Conservation (phyloP, 2,888 invertebrate species). For the Sinohyriopsis cumingii region DNA sequence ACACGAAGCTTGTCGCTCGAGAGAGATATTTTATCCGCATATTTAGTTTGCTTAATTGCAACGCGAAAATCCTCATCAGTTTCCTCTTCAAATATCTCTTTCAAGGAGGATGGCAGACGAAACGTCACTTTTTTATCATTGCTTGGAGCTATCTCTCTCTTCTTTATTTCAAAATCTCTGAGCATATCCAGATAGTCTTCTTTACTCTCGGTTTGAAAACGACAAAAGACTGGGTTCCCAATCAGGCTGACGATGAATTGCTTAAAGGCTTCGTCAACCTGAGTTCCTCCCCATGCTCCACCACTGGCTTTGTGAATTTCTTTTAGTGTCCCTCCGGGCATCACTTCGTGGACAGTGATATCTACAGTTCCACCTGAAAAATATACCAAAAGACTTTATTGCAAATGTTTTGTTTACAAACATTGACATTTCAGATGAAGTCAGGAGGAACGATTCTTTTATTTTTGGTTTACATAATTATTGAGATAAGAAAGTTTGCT, state of each 20-base stretch:
- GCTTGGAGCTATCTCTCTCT: not conserved
- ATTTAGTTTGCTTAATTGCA: constrained; percentile 8
- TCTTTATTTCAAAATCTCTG: constrained; percentile 11
- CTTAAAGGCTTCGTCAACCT: constrained; percentile 12
- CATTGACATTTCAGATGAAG: too few relatives aligned
- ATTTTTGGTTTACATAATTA: too few relatives aligned
- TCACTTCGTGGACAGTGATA: too few relatives aligned
- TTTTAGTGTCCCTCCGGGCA: too few relatives aligned
- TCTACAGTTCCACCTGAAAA: constrained; percentile 73
- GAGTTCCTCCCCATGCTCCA: too few relatives aligned
- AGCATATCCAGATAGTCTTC: constrained; percentile 5
- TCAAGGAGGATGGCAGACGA: constrained; percentile 18
- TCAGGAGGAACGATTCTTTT: too few relatives aligned
- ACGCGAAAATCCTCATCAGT: constrained; percentile 20
- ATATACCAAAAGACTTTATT: not conserved
- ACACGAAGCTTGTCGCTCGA: constrained; percentile 18
- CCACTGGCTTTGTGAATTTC: too few relatives aligned
- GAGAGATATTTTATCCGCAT: constrained; percentile 15
- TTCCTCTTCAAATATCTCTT: constrained; percentile 20
- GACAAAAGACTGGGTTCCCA: too few relatives aligned
- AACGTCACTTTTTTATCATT: not conserved
- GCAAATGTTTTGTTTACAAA: too few relatives aligned
- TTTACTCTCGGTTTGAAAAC: not conserved
- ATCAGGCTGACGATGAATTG: not conserved
- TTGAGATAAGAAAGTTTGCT: too few relatives aligned